These are phyloP conservation scores for Pangasius larnaudii DNA, from an alignment of 2,797 vertebrate genomes.

Conservation along the genomic window DNA sequence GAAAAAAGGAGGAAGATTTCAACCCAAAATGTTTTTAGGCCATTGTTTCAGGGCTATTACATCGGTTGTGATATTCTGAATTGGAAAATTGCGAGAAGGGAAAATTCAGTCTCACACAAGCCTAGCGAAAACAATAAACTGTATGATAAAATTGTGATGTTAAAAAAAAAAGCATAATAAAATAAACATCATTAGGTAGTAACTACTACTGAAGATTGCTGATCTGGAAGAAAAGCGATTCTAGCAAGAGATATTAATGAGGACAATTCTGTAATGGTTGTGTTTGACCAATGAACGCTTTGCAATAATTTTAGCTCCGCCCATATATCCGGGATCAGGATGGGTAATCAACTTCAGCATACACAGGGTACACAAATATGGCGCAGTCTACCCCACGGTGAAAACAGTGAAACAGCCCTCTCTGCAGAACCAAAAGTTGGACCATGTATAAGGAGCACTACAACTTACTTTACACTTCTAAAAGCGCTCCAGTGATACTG, in stretches of 20 bases:
- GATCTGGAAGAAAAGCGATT: background rate
- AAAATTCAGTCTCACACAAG: background rate
- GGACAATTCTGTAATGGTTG: background rate
- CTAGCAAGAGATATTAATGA: background rate
- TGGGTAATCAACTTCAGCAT: background rate
- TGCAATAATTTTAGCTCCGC: background rate
- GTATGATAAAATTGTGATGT: background rate
- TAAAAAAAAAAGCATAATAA: too few species aligned
- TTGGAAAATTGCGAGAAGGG: background rate
- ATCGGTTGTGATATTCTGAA: background rate
- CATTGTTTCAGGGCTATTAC: background rate
- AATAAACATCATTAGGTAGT: background rate
- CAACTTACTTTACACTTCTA: background rate
- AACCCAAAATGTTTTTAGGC: background rate
- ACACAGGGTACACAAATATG: background rate
- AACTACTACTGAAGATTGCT: background rate
- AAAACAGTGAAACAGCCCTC: background rate
- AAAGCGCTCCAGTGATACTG: background rate
- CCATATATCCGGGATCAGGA: background rate
- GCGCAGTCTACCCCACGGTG: background rate
- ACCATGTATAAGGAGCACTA: background rate
- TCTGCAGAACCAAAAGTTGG: too few species aligned
- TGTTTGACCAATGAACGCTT: background rate
- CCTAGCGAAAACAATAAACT: background rate
- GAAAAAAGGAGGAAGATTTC: background rate